phyloP scores from a whole-genome alignment of 1,140 invertebrate species.

The Brachionus manjavacas region DNA sequence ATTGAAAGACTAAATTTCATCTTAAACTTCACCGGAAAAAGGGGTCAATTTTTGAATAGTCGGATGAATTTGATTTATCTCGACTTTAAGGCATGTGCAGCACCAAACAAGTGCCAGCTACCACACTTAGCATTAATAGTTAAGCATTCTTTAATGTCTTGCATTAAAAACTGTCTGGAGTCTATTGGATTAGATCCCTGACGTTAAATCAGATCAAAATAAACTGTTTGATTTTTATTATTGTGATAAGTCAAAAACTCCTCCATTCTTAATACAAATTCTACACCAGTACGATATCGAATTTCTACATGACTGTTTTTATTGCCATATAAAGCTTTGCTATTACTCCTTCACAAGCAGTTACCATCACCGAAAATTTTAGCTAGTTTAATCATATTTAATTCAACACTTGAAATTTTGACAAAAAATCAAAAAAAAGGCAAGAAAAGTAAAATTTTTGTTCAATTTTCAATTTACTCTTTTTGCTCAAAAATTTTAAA shows the following conservation, averaged over 20 bases:
- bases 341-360: not conserved
- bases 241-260: not conserved
- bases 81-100: not conserved
- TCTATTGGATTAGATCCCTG: not conserved
- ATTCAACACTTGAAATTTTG: not conserved
- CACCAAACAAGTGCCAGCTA: not conserved
- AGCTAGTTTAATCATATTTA: not conserved
- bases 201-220: not conserved
- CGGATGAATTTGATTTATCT: not conserved
- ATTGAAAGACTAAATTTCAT: not conserved
- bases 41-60: not conserved
- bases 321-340: constrained; percentile 2
- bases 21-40: not conserved
- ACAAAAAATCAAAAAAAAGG: not conserved
- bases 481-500: no score
- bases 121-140: not conserved
- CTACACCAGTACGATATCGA: not conserved
- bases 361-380: constrained; percentile 1
- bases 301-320: not conserved
- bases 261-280: not conserved
- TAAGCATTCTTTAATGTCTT: not conserved
- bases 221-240: not conserved
- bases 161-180: not conserved
- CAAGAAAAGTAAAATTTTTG: not conserved
- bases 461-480: no score